Evolutionary conservation across 2,888 invertebrate genomes (phyloP).

Genomic region (Diabrotica balteata): DNA sequence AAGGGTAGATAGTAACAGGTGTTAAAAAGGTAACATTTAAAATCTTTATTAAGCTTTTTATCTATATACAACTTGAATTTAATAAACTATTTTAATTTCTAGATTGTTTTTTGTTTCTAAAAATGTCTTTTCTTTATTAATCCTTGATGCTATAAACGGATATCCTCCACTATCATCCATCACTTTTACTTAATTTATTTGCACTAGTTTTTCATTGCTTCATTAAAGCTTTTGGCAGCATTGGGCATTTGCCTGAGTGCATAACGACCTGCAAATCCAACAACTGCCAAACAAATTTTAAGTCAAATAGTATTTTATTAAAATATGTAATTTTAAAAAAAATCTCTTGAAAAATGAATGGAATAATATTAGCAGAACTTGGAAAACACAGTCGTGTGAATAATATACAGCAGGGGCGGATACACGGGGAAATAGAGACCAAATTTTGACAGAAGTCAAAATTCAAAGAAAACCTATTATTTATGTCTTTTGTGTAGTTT

Average conservation of each 20-base stretch:
- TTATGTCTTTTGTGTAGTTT: no score
- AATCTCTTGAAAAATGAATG: no score
- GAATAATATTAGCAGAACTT: no score
- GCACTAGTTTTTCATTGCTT: slow-evolving; percentile 80
- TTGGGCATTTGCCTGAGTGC: slow-evolving; percentile 77
- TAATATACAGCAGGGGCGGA: no score
- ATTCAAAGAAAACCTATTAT: no score
- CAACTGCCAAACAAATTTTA: slow-evolving; percentile 87
- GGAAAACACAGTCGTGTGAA: no score
- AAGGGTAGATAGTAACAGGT: no score
- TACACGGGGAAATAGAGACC: no score
- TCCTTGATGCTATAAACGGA: slow-evolving; percentile 96
- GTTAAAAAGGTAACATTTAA: no score
- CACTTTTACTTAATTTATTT: slow-evolving; percentile 73
- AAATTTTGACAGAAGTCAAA: no score
- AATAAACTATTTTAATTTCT: slow-evolving; percentile 37
- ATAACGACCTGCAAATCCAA: slow-evolving; percentile 89
- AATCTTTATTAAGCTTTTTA: slow-evolving; percentile 34
- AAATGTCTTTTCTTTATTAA: slow-evolving; percentile 98
- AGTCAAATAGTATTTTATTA: no score
- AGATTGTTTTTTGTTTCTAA: slow-evolving; percentile 77
- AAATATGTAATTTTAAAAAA: no score
- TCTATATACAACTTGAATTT: slow-evolving; percentile 25
- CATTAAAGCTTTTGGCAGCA: slow-evolving; percentile 76
- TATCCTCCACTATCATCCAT: slow-evolving; percentile 95